phyloP scores from a whole-genome alignment of 2,888 invertebrate species.

The Apamea epomidion region DNA sequence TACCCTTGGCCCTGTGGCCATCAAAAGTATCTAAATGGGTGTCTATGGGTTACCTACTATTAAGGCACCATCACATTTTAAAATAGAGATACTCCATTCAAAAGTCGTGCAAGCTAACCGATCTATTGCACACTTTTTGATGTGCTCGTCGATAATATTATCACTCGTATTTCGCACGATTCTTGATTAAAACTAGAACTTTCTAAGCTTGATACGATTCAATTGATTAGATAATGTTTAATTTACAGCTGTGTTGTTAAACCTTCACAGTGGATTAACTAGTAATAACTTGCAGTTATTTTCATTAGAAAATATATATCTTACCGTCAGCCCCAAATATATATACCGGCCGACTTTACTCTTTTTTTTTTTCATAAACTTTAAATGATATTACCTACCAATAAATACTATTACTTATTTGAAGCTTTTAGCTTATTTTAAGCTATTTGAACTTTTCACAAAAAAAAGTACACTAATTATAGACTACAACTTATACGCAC shows the following conservation, averaged over 20 bases:
- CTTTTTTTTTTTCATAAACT: too few relatives aligned
- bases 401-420: too few relatives aligned
- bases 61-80: not conserved
- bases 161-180: not conserved
- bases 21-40: not conserved
- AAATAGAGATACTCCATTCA: not conserved
- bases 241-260: slow-evolving; percentile 15
- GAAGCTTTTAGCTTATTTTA: too few relatives aligned
- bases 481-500: too few relatives aligned
- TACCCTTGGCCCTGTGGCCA: not conserved
- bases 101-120: not conserved
- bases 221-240: slow-evolving; percentile 20
- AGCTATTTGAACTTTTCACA: too few relatives aligned
- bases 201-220: slow-evolving; percentile 18
- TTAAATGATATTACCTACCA: too few relatives aligned
- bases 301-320: slow-evolving; percentile 7
- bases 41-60: not conserved
- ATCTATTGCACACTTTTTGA: not conserved
- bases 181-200: slow-evolving; percentile 13
- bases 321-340: not conserved
- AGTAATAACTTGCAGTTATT: slow-evolving; percentile 3
- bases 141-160: slow-evolving; percentile 10
- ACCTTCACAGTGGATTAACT: not conserved
- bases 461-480: too few relatives aligned
- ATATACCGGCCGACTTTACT: too few relatives aligned